A percentile compares a stretch with the other conserved stretches of the same genome.
Conservation (phyloP, 1,140 invertebrate species). For the Eubasilissa regina region DNA sequence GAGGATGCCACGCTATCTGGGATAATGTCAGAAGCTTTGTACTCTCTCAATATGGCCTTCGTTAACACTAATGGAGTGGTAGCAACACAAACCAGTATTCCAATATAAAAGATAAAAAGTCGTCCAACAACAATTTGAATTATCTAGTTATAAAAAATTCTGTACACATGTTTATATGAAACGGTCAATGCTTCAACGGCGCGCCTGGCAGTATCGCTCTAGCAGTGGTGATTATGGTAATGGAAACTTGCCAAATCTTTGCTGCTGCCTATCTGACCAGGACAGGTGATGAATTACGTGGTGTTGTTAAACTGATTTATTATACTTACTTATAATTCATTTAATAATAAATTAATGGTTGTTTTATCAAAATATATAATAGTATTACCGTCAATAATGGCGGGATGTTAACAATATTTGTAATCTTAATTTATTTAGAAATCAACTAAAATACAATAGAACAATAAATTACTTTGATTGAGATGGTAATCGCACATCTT, state of each 20-base stretch:
- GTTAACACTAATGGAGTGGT: slow-evolving; percentile 60
- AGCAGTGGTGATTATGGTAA: slow-evolving; percentile 24
- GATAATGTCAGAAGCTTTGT: slow-evolving; percentile 58
- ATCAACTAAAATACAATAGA: too few relatives aligned
- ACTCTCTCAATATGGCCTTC: slow-evolving; percentile 55
- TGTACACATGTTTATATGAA: slow-evolving; percentile 48
- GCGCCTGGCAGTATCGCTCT: neutral
- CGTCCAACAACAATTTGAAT: slow-evolving; percentile 53
- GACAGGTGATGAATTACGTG: neutral
- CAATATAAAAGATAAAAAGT: slow-evolving; percentile 54
- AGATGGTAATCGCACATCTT: too few relatives aligned
- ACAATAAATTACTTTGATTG: too few relatives aligned
- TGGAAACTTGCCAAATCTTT: neutral
- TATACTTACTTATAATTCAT: too few relatives aligned
- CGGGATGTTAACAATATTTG: too few relatives aligned
- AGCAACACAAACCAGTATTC: slow-evolving; percentile 57
- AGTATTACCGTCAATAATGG: too few relatives aligned
- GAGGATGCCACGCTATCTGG: slow-evolving; percentile 28
- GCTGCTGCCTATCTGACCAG: too few relatives aligned
- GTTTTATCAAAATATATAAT: too few relatives aligned
- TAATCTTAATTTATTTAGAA: too few relatives aligned
- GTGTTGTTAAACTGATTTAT: too few relatives aligned
- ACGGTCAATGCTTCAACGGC: slow-evolving; percentile 44
- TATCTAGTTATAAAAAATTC: slow-evolving; percentile 54
- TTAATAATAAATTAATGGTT: too few relatives aligned